A percentile compares a stretch with the other conserved stretches of the same genome.
These are phyloP conservation scores for Cabera pusaria DNA, from an alignment of 2,888 invertebrate genomes.

Conservation along the genomic window DNA sequence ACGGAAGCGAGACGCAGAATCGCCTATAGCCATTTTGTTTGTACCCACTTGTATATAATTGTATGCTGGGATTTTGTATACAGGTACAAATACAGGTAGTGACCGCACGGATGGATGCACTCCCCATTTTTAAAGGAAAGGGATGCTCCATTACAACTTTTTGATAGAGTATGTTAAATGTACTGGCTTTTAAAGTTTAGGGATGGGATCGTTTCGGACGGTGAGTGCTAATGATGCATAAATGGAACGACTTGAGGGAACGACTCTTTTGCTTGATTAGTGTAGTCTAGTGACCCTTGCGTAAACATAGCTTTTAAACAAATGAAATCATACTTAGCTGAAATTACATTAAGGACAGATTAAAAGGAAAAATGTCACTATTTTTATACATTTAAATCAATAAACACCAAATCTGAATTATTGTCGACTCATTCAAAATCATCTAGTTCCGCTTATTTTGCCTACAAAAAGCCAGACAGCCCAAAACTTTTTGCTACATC, in stretches of 20 bases:
- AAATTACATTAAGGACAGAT: no score
- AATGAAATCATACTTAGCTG: no score
- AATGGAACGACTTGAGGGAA: no score
- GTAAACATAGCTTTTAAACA: slow-evolving; percentile 4
- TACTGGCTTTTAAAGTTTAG: slow-evolving; percentile 54
- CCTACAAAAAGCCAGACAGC: no score
- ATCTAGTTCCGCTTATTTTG: no score
- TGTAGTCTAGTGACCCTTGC: slow-evolving; percentile 21
- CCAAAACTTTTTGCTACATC: slow-evolving; percentile 9
- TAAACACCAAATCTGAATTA: no score
- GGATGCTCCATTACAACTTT: slow-evolving; percentile 63
- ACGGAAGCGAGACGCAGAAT: slow-evolving; percentile 62
- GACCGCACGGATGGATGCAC: slow-evolving; percentile 72
- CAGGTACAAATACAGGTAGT: slow-evolving; percentile 67
- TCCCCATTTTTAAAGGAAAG: slow-evolving; percentile 63
- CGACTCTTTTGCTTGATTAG: slow-evolving; percentile 53
- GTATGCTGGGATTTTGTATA: slow-evolving; percentile 71
- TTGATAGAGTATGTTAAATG: slow-evolving; percentile 49
- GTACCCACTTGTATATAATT: slow-evolving; percentile 59
- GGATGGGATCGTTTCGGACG: slow-evolving; percentile 60
- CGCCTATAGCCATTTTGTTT: slow-evolving; percentile 59
- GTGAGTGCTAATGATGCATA: slow-evolving; percentile 71
- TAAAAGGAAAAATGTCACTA: no score
- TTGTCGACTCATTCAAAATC: no score
- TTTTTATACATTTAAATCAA: no score